Evolutionary conservation across 2,113 vertebrate species (phyloP).

Genomic region (Copsychus sechellarum): DNA sequence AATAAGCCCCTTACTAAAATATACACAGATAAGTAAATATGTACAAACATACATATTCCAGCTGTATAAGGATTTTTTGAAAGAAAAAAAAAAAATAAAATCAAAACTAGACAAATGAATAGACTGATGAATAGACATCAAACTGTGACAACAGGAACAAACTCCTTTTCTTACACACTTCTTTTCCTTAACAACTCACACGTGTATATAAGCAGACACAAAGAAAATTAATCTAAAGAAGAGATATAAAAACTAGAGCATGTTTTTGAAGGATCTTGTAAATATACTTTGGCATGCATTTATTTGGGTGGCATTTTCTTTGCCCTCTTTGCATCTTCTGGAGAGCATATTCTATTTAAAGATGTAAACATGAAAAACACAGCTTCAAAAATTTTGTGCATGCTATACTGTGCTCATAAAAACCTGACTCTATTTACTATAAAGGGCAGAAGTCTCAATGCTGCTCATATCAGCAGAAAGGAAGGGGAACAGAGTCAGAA

Average conservation of each 20-base stretch:
- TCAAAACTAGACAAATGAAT: not conserved
- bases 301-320: slow-evolving; percentile 20
- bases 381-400: not conserved
- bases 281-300: slow-evolving; percentile 21
- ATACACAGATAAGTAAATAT: not conserved
- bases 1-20: slow-evolving; percentile 10
- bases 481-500: slow-evolving; percentile 25
- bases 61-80: not conserved
- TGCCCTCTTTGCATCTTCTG: not conserved
- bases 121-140: not conserved
- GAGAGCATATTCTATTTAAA: not conserved
- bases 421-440: not conserved
- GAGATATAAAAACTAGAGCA: not conserved
- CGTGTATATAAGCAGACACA: not conserved
- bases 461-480: slow-evolving; percentile 36
- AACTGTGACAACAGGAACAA: not conserved
- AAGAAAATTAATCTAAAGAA: not conserved
- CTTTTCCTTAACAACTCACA: not conserved
- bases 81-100: not conserved
- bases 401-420: not conserved
- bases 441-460: not conserved
- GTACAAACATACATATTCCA: not conserved
- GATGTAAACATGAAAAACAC: not conserved
- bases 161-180: not conserved
- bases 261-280: slow-evolving; percentile 31